Base-by-base conservation (phyloP, 2,797 vertebrate species). In the Coilia nasus region DNA sequence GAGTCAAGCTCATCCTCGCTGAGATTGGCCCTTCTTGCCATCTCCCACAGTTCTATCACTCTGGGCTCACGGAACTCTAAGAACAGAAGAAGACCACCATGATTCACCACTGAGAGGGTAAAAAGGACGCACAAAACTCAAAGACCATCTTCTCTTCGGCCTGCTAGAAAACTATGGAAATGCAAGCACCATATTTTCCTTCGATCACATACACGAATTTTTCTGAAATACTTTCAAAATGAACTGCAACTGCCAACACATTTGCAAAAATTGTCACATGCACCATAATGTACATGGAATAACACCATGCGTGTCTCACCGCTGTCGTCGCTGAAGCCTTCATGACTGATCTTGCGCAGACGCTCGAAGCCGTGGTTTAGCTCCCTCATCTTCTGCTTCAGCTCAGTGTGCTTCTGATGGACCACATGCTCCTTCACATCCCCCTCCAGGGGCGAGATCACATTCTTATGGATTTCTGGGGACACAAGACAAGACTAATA, bases 11-110 rank as follows among this genome's bases (percentile, higher is more conserved):
- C 98, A 1, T 97, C 95, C 9, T 94, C 90, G 0, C 93, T 97
- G 85, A 99, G 96, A 94, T 99, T 99, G 64, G 96, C 92, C 1
- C 95, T 95, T 92, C 95, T 96, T 46, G 98, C 98, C 93, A 97
- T 93, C 83, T 99, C 98, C 98, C 98, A 99, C 90, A 99, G 93
- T 81, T 99, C 98, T 25, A 97, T 97, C 88, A 99, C 98, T 88
- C 97, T 95, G 2, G 98, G 98, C 89, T 99, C 98, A 87, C 95
- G 96, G 83, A 99, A 99, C 90, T 98, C 98, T 99, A 87, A 82
- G 84, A 64, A 87, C 17, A 85, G 28, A 75, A 50, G 6, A 31
- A 35, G 12, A 59, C 7, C 35, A 21, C 2, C 67, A 75, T 19
- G 4, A 9, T 5, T 41, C 31, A 41, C 15, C 35, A 78, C 50